phyloP scores from a whole-genome alignment of 2,797 vertebrate genomes.

The Siniperca undulata region DNA sequence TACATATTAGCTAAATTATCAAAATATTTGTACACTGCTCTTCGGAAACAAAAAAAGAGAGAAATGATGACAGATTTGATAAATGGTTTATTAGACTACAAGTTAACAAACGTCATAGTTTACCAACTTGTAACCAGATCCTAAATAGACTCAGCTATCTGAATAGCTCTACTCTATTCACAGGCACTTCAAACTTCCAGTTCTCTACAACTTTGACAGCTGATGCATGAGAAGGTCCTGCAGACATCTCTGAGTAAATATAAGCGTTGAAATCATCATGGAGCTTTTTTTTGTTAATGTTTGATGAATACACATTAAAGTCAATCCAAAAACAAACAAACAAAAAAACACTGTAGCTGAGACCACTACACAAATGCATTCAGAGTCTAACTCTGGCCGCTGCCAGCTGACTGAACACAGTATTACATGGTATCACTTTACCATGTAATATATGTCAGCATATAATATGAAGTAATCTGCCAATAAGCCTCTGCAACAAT shows the following conservation, averaged over 20 bases:
- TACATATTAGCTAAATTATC: no score
- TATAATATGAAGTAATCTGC: background rate
- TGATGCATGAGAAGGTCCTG: background rate
- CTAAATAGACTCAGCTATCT: background rate
- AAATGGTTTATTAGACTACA: background rate
- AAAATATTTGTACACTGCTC: background rate
- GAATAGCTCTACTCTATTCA: background rate
- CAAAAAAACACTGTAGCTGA: background rate
- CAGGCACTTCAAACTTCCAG: background rate
- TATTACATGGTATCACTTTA: background rate
- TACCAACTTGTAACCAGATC: background rate
- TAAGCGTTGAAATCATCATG: background rate
- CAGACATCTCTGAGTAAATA: background rate
- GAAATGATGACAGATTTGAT: background rate
- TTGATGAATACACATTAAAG: background rate
- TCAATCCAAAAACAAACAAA: background rate
- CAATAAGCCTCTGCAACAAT: background rate
- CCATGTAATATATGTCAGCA: background rate
- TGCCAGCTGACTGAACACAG: background rate
- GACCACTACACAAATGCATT: background rate
- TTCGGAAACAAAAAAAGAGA: background rate
- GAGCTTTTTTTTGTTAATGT: background rate
- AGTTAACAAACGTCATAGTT: no score
- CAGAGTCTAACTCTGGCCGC: no score
- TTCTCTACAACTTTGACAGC: no score